A percentile compares a stretch with the other conserved stretches of the same genome.
Conservation (phyloP, 53 echinoderm and acorn worm species). For the Echinometra lucunter region DNA sequence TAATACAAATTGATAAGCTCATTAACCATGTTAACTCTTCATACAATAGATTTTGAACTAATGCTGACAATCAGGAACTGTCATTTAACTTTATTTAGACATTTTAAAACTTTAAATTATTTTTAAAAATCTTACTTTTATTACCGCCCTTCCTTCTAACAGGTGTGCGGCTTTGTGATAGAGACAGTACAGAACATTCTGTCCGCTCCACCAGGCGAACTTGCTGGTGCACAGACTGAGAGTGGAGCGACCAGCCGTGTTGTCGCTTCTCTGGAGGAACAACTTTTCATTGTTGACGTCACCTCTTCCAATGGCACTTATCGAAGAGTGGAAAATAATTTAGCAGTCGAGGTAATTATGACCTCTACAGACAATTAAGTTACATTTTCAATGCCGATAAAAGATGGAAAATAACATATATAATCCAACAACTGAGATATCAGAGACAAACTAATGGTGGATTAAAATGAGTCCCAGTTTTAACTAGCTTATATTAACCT, state of each 20-base stretch:
- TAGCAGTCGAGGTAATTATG: constrained; percentile 74
- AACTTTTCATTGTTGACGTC: constrained; percentile 66
- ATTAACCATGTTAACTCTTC: no score
- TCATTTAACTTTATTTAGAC: no score
- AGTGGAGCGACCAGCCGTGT: constrained; percentile 64
- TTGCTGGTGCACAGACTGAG: constrained; percentile 61
- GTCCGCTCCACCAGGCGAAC: constrained; percentile 26
- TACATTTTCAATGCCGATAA: not conserved
- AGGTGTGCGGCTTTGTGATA: constrained; percentile 72
- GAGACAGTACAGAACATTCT: constrained; percentile 72
- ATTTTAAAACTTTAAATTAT: no score
- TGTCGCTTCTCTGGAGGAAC: constrained; percentile 67
- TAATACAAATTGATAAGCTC: no score
- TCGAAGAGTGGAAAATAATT: constrained; percentile 47
- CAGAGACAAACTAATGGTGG: not conserved
- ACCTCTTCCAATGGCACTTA: constrained; percentile 33
- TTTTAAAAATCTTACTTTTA: no score
- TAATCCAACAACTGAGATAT: not conserved
- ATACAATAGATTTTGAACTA: no score
- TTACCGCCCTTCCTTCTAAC: not conserved
- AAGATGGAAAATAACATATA: not conserved
- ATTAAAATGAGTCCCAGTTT: not conserved
- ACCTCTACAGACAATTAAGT: not conserved
- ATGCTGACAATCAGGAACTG: no score
- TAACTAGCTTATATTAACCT: not conserved